Evolutionary conservation across 2,113 vertebrate genomes (phyloP), one percentile per base, ranked within the genome.

Genomic region (Mystacornis crossleyi): DNA sequence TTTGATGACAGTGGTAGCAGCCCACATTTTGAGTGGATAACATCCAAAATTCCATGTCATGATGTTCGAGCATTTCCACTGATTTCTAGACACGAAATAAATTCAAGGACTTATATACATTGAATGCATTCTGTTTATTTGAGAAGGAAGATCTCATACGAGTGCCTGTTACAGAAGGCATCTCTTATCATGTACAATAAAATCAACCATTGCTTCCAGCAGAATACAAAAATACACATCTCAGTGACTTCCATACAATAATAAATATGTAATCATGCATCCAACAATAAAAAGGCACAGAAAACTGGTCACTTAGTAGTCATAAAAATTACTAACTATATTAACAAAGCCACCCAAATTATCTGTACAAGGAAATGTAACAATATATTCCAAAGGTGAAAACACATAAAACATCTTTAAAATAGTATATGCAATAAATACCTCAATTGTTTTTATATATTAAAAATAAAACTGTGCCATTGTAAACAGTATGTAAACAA

Each of bases 401-500:
- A 99, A 99, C 99, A 99, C 99, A 99, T 98, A 98, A 99, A 99
- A 99, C 98, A 98, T 98, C 98, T 99, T 98, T 98, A 99, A 99
- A 99, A 99, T 98, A 98, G 98, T 99, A 99, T 99, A 99, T 98
- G 98, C 98, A 99, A 99, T 99, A 99, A 99, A 99, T 99, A 99
- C 99, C 94, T 98, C 98, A 98, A 98, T 98, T 98, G 96, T 94
- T 97, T 91, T 97, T 99, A 98, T 98, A 98, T 98, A 98, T 98
- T 97, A 98, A 99, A 99, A 99, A 99, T 97, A 98, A 99, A 99
- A 98, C 97, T 99, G 99, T 99, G 99, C 98, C 98, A 99, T 99
- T 99, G 99, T 99, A 99, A 99, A 99, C 99, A 98, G 98, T 99
- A 99, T 99, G 99, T 99, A 99, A 99, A 99, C 99, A 99, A 99